These are phyloP conservation scores for Steinernema scapterisci DNA, from an alignment of 2,888 invertebrate species.

Conservation along the genomic window DNA sequence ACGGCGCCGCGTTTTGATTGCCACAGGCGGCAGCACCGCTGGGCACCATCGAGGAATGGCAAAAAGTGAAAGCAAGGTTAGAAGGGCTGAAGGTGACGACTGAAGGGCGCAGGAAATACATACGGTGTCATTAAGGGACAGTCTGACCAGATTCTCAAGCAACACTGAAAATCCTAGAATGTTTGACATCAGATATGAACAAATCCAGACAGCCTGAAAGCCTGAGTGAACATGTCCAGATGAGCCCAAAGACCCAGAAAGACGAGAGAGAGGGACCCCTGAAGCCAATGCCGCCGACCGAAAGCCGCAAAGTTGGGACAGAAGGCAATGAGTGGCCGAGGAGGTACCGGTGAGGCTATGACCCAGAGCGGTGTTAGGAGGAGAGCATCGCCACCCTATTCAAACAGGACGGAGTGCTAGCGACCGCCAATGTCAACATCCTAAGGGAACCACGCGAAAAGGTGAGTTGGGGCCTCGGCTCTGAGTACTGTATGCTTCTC, in stretches of 20 bases:
- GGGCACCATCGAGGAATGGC: background rate
- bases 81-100: no score
- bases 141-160: no score
- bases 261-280: background rate
- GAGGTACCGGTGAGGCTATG: conserved; percentile 29
- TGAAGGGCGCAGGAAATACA: no score
- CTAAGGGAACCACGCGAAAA: conserved; percentile 30
- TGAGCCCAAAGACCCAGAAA: no score
- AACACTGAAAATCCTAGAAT: no score
- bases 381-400: conserved; percentile 33
- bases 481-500: conserved; percentile 30
- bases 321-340: conserved; percentile 15
- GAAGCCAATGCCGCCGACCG: no score
- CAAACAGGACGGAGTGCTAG: conserved; percentile 31
- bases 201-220: no score
- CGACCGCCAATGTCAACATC: conserved; percentile 33
- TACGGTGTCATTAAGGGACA: no score
- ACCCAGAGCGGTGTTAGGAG: conserved; percentile 31
- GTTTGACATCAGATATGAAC: no score
- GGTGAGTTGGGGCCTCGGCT: background rate
- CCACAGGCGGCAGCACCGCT: conserved; percentile 11
- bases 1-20: conserved; percentile 11
- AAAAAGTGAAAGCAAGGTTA: conserved; percentile 27
- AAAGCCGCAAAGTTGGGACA: background rate
- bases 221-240: no score